Base-by-base conservation (phyloP, 2,797 vertebrate species). In the Arnoldichthys spilopterus region DNA sequence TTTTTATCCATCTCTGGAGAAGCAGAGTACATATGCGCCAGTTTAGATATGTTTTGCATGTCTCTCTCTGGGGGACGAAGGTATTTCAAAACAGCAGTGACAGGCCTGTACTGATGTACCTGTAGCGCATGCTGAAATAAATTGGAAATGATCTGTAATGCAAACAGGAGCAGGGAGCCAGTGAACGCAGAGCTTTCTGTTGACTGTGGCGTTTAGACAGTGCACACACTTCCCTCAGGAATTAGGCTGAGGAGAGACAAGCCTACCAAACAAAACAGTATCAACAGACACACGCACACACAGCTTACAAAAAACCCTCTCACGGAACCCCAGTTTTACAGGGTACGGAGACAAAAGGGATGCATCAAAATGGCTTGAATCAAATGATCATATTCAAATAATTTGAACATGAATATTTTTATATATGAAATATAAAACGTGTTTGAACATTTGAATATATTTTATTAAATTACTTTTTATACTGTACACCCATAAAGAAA, bases 1-100 rank as follows among this genome's bases (percentile, higher is more conserved):
- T 5, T 73, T 49, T 77, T 76, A 9, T 76, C 78, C 82, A 82
- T 88, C 90, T 89, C 90, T 37, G 75, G 90, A 92, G 91, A 85
- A 87, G 30, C 74, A 87, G 83, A 90, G 86, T 62, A 90, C 87
- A 91, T 89, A 92, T 85, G 90, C 89, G 89, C 82, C 87, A 79
- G 74, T 84, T 86, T 85, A 88, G 89, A 89, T 90, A 85, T 88
- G 90, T 92, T 92, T 90, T 88, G 91, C 90, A 91, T 89, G 86
- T 78, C 85, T 84, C 85, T 86, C 88, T 90, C 75, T 0, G 37
- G 83, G 86, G 82, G 63, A 74, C 78, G 26, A 16, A 77, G 86
- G 86, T 85, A 89, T 91, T 87, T 86, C 82, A 87, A 84, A 64
- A 79, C 73, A 78, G 85, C 79, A 86, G 85, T 89, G 89, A 88